phyloP scores from a whole-genome alignment of 2,888 invertebrate genomes.

The Troglohyphantes excavatus region DNA sequence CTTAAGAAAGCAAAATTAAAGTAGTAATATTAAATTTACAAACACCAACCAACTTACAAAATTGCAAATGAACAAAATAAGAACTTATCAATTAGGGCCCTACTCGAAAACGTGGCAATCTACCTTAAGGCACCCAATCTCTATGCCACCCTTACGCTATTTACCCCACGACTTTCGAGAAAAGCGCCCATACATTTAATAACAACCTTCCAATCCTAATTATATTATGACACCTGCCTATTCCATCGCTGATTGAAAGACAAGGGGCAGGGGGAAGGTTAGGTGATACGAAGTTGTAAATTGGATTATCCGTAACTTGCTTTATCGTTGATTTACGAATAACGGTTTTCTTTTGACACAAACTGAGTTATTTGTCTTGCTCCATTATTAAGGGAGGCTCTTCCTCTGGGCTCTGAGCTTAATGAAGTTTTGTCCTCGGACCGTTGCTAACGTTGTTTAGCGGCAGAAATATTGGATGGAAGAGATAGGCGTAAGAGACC shows the following conservation, averaged over 20 bases:
- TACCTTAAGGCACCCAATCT: too few relatives aligned
- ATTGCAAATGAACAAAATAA: too few relatives aligned
- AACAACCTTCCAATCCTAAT: conserved; percentile 56
- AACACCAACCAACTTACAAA: too few relatives aligned
- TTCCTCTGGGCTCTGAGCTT: conserved; percentile 35
- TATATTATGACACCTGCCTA: conserved; percentile 43
- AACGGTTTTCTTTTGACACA: conserved; percentile 54
- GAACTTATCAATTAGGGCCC: too few relatives aligned
- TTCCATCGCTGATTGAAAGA: conserved; percentile 30
- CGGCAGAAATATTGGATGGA: conserved; percentile 16
- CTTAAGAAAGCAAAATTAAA: too few relatives aligned
- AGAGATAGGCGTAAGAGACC: background rate
- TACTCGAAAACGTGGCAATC: too few relatives aligned
- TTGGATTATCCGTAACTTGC: conserved; percentile 66
- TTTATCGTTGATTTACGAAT: conserved; percentile 66
- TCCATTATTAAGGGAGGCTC: conserved; percentile 51
- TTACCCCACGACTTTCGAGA: background rate
- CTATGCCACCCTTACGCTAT: too few relatives aligned
- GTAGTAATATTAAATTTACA: too few relatives aligned
- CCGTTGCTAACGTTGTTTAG: conserved; percentile 54
- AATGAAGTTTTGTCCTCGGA: conserved; percentile 52
- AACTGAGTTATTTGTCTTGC: conserved; percentile 58
- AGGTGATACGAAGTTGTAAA: conserved; percentile 53
- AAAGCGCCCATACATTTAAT: conserved; percentile 35
- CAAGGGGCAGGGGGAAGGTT: conserved; percentile 24